Evolutionary conservation across 2,888 invertebrate species (phyloP).

Genomic region (Tiliacea citrago): DNA sequence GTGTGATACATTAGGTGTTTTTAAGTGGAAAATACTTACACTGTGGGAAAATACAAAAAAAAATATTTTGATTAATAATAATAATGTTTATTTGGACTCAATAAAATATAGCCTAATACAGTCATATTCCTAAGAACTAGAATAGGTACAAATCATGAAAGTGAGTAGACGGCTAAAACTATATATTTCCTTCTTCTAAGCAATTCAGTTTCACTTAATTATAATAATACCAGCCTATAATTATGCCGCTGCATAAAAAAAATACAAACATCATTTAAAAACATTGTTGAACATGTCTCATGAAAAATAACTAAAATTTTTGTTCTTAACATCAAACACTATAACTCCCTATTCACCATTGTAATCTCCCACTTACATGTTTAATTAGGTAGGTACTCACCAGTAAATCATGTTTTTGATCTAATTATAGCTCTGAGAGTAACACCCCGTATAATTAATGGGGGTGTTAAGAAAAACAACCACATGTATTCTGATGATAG

Average conservation of each 20-base stretch:
- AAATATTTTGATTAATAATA: neutral
- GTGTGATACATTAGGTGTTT: too few relatives aligned
- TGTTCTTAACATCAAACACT: constrained; percentile 9
- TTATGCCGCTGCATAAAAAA: neutral
- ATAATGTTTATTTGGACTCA: too few relatives aligned
- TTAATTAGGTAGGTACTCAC: constrained; percentile 14
- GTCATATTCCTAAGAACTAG: too few relatives aligned
- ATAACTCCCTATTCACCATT: constrained; percentile 15
- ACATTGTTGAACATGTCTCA: neutral
- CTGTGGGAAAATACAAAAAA: neutral
- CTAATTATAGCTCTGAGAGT: constrained; percentile 43
- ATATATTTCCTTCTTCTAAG: neutral
- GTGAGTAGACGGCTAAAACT: too few relatives aligned
- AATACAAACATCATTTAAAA: neutral
- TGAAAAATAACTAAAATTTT: neutral
- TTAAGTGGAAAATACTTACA: neutral
- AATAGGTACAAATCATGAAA: too few relatives aligned
- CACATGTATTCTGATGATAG: constrained; percentile 61
- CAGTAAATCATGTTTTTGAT: constrained; percentile 44
- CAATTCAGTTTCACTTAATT: neutral
- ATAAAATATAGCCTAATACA: too few relatives aligned
- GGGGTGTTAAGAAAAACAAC: constrained; percentile 66
- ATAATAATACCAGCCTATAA: neutral
- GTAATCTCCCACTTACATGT: constrained; percentile 11
- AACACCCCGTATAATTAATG: constrained; percentile 50